These are phyloP conservation scores for Rhabdomys dilectus DNA, from an alignment of 2,113 vertebrate species.

Conservation along the genomic window DNA sequence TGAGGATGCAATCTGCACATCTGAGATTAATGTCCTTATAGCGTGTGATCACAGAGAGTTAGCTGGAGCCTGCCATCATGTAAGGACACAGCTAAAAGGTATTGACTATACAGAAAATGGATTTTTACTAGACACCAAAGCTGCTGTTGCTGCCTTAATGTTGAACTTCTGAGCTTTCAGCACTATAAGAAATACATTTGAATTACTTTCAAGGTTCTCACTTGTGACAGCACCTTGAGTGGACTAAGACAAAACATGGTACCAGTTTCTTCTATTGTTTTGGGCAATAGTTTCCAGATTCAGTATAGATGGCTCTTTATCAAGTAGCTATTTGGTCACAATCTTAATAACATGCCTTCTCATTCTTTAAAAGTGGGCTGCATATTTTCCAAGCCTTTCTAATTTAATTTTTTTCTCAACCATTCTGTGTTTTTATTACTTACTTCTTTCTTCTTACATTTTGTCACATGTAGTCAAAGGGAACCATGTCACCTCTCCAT, in stretches of 20 bases:
- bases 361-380: neutral
- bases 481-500: no score
- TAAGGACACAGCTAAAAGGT: neutral
- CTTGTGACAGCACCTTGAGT: neutral
- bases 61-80: neutral
- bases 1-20: neutral
- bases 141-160: neutral
- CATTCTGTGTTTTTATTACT: neutral
- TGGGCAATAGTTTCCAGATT: neutral
- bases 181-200: neutral
- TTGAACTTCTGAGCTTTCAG: neutral
- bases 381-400: neutral
- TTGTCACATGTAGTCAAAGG: neutral
- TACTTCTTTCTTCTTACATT: neutral
- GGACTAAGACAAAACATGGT: neutral
- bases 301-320: neutral
- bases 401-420: neutral
- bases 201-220: neutral
- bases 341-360: neutral
- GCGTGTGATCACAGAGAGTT: neutral
- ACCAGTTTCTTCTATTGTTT: neutral
- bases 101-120: neutral
- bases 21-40: neutral
- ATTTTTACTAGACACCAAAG: neutral
- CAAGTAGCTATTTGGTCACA: neutral